Evolutionary conservation across 2,888 invertebrate species (phyloP), one percentile per base, ranked within the genome.

Genomic region (Omphaloscelis lunosa): DNA sequence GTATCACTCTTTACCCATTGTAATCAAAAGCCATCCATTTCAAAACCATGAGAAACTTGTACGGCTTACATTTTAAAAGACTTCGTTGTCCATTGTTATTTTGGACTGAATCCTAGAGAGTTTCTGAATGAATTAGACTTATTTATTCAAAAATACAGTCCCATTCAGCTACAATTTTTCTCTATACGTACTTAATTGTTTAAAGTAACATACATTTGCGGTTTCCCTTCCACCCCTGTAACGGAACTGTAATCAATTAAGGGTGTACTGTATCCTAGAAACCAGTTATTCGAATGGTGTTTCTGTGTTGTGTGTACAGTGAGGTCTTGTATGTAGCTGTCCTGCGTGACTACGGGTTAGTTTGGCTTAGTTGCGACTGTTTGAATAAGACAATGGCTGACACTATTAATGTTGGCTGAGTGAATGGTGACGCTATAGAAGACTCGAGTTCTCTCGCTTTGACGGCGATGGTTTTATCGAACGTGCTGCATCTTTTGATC

Each of bases 211-310:
- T 82, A 82, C 84, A 81, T 82, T 84, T 86, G 89, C 75, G 87
- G 89, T 86, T 72, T 67, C 72, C 77, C 84, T 83, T 80, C 75
- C 51, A 56, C 48, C 65, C 70, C 34, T 77, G 73, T 74, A 76
- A 79, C 82, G 70, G 66, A 27, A 72, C 79, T 79, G 86, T 91
- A 90, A 90, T 93, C 90, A 92, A 91, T 93, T 92, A 91, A 90
- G 86, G 86, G 84, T 87, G 80, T 87, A 78, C 87, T 75, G 67
- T 75, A 66, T 72, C 84, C 80, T 83, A 62, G 82, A 79, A 87
- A 87, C 88, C 86, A 86, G 89, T 90, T 88, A 90, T 86, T 84
- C 75, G 80, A 89, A 83, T 84, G 80, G 87, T 70, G 76, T 82
- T 89, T 80, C 73, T 83, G 74, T 82, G 78, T 73, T 82, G 81